Percentiles rank a stretch among this genome's conserved stretches.
These are phyloP conservation scores for Zosterops japonicus DNA, from an alignment of 2,113 vertebrate genomes.

Conservation along the genomic window DNA sequence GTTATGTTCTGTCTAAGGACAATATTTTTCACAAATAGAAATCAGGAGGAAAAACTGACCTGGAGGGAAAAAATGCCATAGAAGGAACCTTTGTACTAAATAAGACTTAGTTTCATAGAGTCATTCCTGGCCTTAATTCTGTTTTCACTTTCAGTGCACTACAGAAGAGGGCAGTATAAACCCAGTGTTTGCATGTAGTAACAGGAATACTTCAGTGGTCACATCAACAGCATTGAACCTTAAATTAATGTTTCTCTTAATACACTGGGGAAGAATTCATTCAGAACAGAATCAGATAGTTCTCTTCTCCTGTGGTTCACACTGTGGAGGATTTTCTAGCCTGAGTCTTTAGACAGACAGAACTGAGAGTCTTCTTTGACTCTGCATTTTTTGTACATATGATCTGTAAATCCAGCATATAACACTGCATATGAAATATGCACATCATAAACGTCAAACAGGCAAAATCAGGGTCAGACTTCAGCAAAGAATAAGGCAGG, in stretches of 20 bases:
- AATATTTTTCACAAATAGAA: slow-evolving; percentile 33
- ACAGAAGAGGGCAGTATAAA: slow-evolving; percentile 60
- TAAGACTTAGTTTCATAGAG: background rate
- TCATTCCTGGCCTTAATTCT: background rate
- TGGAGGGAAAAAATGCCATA: background rate
- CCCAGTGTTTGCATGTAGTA: background rate
- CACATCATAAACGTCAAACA: background rate
- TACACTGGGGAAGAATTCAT: background rate
- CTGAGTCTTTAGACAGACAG: background rate
- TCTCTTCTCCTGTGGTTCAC: background rate
- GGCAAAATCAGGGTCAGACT: background rate
- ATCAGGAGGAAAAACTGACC: background rate
- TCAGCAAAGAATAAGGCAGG: background rate
- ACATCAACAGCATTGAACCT: background rate
- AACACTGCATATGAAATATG: background rate
- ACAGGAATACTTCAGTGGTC: background rate
- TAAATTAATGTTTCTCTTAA: background rate
- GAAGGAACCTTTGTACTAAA: background rate
- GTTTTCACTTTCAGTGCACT: background rate
- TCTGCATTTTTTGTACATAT: background rate
- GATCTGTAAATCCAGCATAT: background rate
- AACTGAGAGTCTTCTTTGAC: background rate
- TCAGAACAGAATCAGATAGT: background rate
- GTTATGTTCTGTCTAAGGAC: background rate
- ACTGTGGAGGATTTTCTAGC: background rate